A percentile compares a stretch with the other conserved stretches of the same genome.
These are phyloP conservation scores for Trichogramma evanescens DNA, from an alignment of 2,888 invertebrate genomes.

Conservation along the genomic window DNA sequence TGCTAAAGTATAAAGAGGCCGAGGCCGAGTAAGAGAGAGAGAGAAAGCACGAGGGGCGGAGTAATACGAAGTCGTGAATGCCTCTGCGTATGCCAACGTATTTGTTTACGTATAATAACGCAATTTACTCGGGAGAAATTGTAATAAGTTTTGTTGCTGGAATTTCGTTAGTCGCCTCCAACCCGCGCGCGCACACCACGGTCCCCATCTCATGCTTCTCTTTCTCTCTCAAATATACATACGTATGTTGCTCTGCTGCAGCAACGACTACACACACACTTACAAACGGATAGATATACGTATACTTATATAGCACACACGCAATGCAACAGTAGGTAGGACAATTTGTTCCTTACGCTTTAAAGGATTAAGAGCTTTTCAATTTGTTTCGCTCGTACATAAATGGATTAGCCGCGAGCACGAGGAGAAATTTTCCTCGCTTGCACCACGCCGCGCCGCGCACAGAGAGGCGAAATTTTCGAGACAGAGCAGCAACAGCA, in stretches of 20 bases:
- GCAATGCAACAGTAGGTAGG: neutral
- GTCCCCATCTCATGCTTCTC: too few species aligned
- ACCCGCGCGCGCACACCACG: too few species aligned
- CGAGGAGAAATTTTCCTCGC: too few species aligned
- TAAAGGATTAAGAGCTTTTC: constrained; percentile 1
- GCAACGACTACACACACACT: too few species aligned
- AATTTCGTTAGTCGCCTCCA: constrained; percentile 5
- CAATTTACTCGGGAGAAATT: constrained; percentile 10
- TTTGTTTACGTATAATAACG: constrained; percentile 14
- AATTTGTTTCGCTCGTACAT: neutral
- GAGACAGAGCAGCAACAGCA: too few species aligned
- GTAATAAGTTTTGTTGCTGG: constrained; percentile 6
- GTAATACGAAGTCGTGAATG: neutral
- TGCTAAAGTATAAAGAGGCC: too few species aligned
- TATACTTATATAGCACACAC: too few species aligned
- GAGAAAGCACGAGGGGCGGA: neutral
- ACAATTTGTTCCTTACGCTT: neutral
- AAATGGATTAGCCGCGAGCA: neutral
- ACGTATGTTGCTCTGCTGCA: too few species aligned
- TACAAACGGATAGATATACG: too few species aligned
- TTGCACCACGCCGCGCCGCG: too few species aligned
- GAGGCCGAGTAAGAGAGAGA: neutral
- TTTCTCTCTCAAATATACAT: too few species aligned
- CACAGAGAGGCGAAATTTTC: too few species aligned
- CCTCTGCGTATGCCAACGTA: neutral